Evolutionary conservation across 2,888 invertebrate species (phyloP), one percentile per base, ranked within the genome.

Genomic region (Maniola hyperantus): DNA sequence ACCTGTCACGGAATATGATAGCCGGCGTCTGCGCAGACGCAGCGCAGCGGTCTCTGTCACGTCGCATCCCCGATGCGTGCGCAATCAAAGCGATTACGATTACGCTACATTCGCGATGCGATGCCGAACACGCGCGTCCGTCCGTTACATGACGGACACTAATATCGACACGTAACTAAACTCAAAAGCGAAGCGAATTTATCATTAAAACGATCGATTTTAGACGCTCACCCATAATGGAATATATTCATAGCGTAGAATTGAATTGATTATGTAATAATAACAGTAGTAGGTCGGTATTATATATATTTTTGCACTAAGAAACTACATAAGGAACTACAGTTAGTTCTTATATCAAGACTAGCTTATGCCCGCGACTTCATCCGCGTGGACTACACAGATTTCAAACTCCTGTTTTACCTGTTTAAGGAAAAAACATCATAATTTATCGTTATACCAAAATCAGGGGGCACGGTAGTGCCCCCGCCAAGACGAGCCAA

Each of bases 91-190:
- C 62, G 62, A 62, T 62, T 62, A 62, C 78, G 76, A 75, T 72
- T 73, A 71, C 67, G 60, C 70, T 69, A 69, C 66, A 65, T 66
- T 69, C 67, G 66, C 67, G 64, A 46, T 36, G 70, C 59, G 66
- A 70, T 68, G 63, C 67, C 34, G 39, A 63, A 59, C 63, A 63
- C 65, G 81, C 79, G 80, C 82, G 79, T 72, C 74, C 79, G 77
- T 74, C 88, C 87, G 88, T 86, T 87, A 88, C 78, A 71, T 70
- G 75, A 76, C 72, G 64, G 72, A 67, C 70, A 77, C 82, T 87
- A 88, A 88, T 85, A 84, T 81, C 79, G 79, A 87, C 87, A 88
- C 88, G 89, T 88, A 88, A 87, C 86, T 76, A 83, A 84, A 83
- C 82, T 83, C 82, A 84, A 84, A 82, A 83, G 83, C 85, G 86